phyloP scores from a whole-genome alignment of 2,113 vertebrate genomes.

The Cyprinodon tularosa region DNA sequence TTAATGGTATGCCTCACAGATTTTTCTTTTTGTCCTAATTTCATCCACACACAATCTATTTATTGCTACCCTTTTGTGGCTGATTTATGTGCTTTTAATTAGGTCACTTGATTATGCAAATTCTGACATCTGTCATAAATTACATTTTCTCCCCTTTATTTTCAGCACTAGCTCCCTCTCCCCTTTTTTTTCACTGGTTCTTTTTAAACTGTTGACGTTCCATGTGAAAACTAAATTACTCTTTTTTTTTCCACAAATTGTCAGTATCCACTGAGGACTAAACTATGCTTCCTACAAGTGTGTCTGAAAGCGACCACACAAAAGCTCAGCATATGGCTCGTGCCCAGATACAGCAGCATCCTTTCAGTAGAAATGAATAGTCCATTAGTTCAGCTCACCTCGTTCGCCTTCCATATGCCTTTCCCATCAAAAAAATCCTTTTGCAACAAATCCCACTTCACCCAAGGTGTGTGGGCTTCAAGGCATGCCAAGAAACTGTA shows the following conservation, averaged over 20 bases:
- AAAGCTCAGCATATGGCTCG: conserved; percentile 33
- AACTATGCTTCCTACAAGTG: conserved; percentile 17
- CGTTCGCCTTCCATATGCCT: conserved; percentile 43
- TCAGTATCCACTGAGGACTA: conserved; percentile 31
- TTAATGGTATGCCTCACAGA: too few species aligned
- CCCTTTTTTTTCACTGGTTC: conserved; percentile 28
- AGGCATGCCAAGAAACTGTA: conserved; percentile 48
- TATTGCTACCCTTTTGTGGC: too few species aligned
- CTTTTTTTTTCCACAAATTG: conserved; percentile 35
- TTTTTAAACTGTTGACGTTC: conserved; percentile 20
- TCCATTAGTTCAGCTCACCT: conserved; percentile 57
- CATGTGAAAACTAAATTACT: conserved; percentile 43
- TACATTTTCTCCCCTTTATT: conserved; percentile 9
- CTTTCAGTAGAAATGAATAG: conserved; percentile 64
- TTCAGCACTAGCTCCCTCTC: conserved; percentile 18
- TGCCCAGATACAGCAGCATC: conserved; percentile 45
- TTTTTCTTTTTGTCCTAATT: too few species aligned
- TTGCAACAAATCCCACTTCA: conserved; percentile 57
- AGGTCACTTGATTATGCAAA: background rate
- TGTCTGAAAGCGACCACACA: conserved; percentile 39
- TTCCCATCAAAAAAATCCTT: conserved; percentile 56
- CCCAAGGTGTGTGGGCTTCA: conserved; percentile 52
- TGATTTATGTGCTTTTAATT: too few species aligned
- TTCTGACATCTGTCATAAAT: conserved; percentile 6
- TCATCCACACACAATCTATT: too few species aligned